Evolutionary conservation across 2,888 invertebrate species (phyloP).

Genomic region (Cheilosia variabilis): DNA sequence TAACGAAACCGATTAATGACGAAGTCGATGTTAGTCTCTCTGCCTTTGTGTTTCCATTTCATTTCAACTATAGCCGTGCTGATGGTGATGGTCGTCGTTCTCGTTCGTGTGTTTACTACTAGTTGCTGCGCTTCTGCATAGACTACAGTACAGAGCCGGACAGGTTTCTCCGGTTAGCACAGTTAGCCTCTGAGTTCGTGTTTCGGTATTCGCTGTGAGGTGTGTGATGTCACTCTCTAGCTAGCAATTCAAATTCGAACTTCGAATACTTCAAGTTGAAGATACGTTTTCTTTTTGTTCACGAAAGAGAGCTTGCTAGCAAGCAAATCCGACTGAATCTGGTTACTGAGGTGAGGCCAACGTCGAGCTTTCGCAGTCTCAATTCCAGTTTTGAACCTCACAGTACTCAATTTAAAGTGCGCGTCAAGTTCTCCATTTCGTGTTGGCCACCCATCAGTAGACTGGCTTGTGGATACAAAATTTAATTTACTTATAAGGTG

Average conservation of each 20-base stretch:
- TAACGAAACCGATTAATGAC: constrained; percentile 72
- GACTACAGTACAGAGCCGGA: neutral
- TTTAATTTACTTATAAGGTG: constrained; percentile 30
- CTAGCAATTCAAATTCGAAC: constrained; percentile 66
- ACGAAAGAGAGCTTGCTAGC: constrained; percentile 23
- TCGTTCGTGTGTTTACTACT: constrained; percentile 39
- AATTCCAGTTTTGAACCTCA: constrained; percentile 70
- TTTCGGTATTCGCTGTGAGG: constrained; percentile 31
- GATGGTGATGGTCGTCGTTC: constrained; percentile 2
- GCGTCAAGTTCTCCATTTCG: constrained; percentile 36
- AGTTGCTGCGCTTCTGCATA: constrained; percentile 40
- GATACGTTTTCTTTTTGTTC: constrained; percentile 25
- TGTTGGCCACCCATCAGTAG: constrained; percentile 6
- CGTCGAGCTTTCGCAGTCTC: constrained; percentile 71
- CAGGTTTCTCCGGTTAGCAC: constrained; percentile 66
- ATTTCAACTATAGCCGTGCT: constrained; percentile 40
- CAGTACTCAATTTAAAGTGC: constrained; percentile 47
- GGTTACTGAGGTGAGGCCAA: constrained; percentile 67
- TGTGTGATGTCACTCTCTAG: constrained; percentile 70
- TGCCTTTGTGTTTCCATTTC: constrained; percentile 65
- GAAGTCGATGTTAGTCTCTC: constrained; percentile 45
- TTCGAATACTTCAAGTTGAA: constrained; percentile 60
- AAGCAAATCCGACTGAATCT: constrained; percentile 56
- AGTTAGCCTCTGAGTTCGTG: constrained; percentile 38
- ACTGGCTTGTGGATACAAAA: constrained; percentile 17